These are phyloP conservation scores for Ctenicera cuprea DNA, from an alignment of 2,888 invertebrate genomes.

Conservation along the genomic window DNA sequence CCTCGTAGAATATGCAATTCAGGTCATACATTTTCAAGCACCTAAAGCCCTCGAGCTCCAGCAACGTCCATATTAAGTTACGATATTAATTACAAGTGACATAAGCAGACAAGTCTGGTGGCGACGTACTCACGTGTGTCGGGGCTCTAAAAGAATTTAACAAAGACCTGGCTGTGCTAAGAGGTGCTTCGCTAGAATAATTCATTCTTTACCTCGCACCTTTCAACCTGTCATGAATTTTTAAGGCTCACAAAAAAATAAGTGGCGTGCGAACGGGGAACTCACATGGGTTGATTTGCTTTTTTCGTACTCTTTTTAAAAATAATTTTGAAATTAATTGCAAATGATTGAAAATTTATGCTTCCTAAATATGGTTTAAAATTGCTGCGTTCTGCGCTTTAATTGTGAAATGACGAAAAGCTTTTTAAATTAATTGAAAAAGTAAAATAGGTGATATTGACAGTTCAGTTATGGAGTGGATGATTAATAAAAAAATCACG, in stretches of 20 bases:
- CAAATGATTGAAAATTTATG: neutral
- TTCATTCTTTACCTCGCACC: slow-evolving; percentile 49
- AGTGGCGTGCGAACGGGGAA: slow-evolving; percentile 28
- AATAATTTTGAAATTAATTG: neutral
- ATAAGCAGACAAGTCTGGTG: slow-evolving; percentile 41
- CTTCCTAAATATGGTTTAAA: too few species aligned
- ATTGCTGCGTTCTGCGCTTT: too few species aligned
- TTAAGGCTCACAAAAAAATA: slow-evolving; percentile 38
- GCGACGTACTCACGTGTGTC: slow-evolving; percentile 41
- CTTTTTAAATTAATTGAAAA: slow-evolving; percentile 5
- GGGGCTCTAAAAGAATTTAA: slow-evolving; percentile 30
- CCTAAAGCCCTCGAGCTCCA: slow-evolving; percentile 24
- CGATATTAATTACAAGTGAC: slow-evolving; percentile 58
- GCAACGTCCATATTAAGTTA: slow-evolving; percentile 54
- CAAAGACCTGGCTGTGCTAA: slow-evolving; percentile 41
- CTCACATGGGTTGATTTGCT: slow-evolving; percentile 5
- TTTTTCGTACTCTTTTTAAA: neutral
- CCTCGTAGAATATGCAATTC: slow-evolving; percentile 17
- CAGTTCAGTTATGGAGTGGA: neutral
- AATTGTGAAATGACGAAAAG: too few species aligned
- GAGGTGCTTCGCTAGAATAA: slow-evolving; percentile 41
- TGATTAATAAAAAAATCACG: neutral
- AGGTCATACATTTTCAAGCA: slow-evolving; percentile 38
- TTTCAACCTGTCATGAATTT: slow-evolving; percentile 49
- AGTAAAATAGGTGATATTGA: neutral